A percentile compares a stretch with the other conserved stretches of the same genome.
These are phyloP conservation scores for Gadus chalcogrammus DNA, from an alignment of 2,113 vertebrate species.

Conservation along the genomic window DNA sequence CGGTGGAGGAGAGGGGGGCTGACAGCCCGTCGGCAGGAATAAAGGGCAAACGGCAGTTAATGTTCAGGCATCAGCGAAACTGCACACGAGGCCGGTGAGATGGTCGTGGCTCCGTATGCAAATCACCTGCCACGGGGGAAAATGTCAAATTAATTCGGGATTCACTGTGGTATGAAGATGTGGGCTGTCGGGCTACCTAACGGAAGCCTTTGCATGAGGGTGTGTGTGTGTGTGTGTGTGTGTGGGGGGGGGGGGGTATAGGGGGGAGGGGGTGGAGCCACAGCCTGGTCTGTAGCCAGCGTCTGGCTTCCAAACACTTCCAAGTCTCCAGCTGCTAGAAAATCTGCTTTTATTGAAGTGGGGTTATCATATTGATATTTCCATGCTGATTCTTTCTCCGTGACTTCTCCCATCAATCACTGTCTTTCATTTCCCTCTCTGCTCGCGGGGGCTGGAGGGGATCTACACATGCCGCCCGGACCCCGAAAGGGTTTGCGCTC, in stretches of 20 bases:
- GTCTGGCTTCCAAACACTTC: not conserved
- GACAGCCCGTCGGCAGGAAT: slow-evolving; percentile 39
- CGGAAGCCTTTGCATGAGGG: not conserved
- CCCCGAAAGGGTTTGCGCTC: not conserved
- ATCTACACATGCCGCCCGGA: slow-evolving; percentile 11
- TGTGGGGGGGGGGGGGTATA: too few relatives aligned
- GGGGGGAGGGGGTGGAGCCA: too few relatives aligned
- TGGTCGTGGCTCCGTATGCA: not conserved
- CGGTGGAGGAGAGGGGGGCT: slow-evolving; percentile 44
- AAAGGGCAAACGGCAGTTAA: slow-evolving; percentile 45
- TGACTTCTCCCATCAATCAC: slow-evolving; percentile 40
- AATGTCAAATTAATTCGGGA: slow-evolving; percentile 23
- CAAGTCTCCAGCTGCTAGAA: slow-evolving; percentile 1
- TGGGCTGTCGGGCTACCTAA: not conserved
- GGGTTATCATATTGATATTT: slow-evolving; percentile 35
- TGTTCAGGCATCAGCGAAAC: slow-evolving; percentile 35
- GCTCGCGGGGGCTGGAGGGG: not conserved
- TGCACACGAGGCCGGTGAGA: slow-evolving; percentile 37
- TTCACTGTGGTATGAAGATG: slow-evolving; percentile 25
- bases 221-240: too few relatives aligned
- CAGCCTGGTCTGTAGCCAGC: too few relatives aligned
- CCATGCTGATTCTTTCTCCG: slow-evolving; percentile 10
- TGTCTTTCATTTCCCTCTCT: not conserved
- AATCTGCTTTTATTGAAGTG: slow-evolving; percentile 12
- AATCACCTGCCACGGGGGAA: slow-evolving; percentile 19